Conservation (phyloP, 2,113 vertebrate genomes). For the Steatornis caripensis region DNA sequence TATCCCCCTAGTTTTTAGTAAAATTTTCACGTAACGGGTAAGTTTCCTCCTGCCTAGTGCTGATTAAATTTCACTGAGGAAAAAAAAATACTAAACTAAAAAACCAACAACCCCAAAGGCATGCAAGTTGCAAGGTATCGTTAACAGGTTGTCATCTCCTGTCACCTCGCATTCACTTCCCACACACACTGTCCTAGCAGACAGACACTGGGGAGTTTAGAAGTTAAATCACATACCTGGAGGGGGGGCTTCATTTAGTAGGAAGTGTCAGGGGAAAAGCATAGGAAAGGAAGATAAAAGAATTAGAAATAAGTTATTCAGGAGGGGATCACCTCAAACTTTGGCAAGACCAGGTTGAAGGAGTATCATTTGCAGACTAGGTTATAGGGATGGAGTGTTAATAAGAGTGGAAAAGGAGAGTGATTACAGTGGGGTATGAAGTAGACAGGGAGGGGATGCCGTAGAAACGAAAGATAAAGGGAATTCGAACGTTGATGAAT, state of each 20-base stretch:
- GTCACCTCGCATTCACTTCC: neutral
- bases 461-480: neutral
- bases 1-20: neutral
- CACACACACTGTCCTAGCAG: neutral
- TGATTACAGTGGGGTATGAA: neutral
- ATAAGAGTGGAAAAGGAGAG: neutral
- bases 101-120: neutral
- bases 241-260: constrained; percentile 66
- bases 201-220: constrained; percentile 42
- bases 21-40: neutral
- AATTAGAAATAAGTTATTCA: constrained; percentile 54
- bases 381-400: constrained; percentile 22
- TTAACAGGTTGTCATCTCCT: neutral
- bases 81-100: neutral
- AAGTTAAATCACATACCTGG: constrained; percentile 66
- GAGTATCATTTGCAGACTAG: neutral
- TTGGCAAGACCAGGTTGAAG: neutral
- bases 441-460: neutral
- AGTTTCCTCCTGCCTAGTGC: neutral
- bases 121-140: neutral
- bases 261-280: constrained; percentile 52
- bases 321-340: constrained; percentile 45
- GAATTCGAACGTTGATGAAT: constrained; percentile 5
- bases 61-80: neutral
- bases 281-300: constrained; percentile 59